Base-by-base conservation (phyloP, 2,888 invertebrate species). In the Pomacea canaliculata region DNA sequence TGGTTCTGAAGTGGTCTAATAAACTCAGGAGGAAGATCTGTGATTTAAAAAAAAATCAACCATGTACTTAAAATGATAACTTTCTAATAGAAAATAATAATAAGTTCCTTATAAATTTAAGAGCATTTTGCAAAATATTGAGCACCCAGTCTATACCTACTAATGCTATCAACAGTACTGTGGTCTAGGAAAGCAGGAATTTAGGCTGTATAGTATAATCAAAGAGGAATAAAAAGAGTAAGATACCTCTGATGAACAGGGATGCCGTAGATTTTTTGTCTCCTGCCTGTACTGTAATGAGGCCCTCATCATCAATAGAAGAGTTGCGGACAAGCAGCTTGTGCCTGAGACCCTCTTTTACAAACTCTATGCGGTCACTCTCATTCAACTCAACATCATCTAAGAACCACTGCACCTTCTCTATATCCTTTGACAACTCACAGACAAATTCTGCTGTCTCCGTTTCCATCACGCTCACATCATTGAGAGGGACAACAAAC, bases 371-470 rank as follows among this genome's bases (percentile, higher is more conserved):
- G 65, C 83, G 85, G 19, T 86, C 80, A 19, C 85, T 85, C 60
- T 85, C 85, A 71, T 82, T 81, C 62, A 89, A 79, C 76, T 93
- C 93, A 49, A 93, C 93, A 86, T 95, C 94, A 88, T 94, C 94
- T 77, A 93, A 91, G 79, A 88, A 87, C 93, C 93, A 89, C 70
- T 82, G 83, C 48, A 89, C 78, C 72, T 84, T 83, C 65, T 97
- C 97, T 90, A 98, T 97, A 66, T 97, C 97, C 92, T 97, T 97
- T 18, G 97, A 96, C 23, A 98, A 92, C 90, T 97, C 97, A 83
- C 97, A 95, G 86, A 96, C 95, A 90, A 98, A 97, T 65, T 94
- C 94, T 4, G 88, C 87, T 12, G 82, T 80, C 18, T 88, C 85
- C 62, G 85, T 87, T 76, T 90, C 89, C 37, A 84, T 78, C 27